These are phyloP conservation scores for Palaemon carinicauda DNA, from an alignment of 1,140 invertebrate species.

Conservation along the genomic window DNA sequence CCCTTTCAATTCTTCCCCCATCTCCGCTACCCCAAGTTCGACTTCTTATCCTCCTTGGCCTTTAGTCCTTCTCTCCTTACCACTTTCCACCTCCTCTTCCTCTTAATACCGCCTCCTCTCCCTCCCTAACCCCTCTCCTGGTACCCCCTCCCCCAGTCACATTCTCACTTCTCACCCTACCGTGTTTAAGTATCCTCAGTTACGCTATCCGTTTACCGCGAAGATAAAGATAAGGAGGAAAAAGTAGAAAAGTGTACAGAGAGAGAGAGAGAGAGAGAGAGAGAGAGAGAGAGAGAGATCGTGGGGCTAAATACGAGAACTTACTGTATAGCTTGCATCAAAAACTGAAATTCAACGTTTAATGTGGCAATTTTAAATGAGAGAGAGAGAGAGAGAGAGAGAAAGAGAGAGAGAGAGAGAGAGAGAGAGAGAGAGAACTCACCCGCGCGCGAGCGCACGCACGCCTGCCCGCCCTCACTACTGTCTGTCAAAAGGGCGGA, in stretches of 20 bases:
- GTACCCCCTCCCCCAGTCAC: no score
- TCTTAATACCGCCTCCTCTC: not conserved
- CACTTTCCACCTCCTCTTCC: not conserved
- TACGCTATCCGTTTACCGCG: conserved; percentile 29
- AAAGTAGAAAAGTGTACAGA: no score
- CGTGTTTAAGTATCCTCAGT: conserved; percentile 42
- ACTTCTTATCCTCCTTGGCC: not conserved
- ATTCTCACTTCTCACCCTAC: not conserved
- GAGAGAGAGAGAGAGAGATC: no score
- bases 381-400: no score
- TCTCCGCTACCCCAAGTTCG: not conserved
- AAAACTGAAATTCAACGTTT: no score
- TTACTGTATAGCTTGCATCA: no score
- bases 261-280: no score
- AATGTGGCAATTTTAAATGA: no score
- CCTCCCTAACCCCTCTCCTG: not conserved
- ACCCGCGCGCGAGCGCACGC: not conserved
- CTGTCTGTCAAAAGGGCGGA: conserved; percentile 1
- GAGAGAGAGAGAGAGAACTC: no score
- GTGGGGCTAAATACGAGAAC: no score
- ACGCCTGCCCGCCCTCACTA: conserved; percentile 24
- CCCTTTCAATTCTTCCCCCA: no score
- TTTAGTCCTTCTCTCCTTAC: not conserved
- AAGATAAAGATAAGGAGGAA: not conserved
- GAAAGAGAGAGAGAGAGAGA: no score